Evolutionary conservation across 2,888 invertebrate genomes (phyloP).

Genomic region (Dryobotodes eremita): DNA sequence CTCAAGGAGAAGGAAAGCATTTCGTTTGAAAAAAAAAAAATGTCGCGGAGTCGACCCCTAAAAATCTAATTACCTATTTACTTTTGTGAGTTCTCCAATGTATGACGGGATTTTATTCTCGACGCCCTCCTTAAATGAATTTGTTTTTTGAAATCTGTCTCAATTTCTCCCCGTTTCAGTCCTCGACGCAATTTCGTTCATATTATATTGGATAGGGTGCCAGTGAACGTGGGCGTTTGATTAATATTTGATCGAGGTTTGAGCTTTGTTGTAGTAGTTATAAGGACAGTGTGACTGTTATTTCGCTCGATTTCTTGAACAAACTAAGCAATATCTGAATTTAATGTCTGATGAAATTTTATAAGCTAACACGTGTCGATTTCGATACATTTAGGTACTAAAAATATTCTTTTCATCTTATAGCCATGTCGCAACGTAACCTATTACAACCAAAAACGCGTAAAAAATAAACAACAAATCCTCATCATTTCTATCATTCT

Average conservation of each 20-base stretch:
- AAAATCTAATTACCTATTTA: constrained; percentile 73
- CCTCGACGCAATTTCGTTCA: constrained; percentile 79
- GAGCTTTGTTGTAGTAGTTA: constrained; percentile 43
- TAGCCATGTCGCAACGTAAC: neutral
- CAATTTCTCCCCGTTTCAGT: constrained; percentile 79
- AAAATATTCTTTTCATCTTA: neutral
- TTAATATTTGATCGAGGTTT: constrained; percentile 60
- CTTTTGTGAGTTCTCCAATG: constrained; percentile 72
- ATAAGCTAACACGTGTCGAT: neutral
- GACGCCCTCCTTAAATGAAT: constrained; percentile 79
- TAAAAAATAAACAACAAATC: neutral
- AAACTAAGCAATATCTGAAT: neutral
- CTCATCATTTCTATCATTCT: neutral
- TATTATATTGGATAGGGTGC: constrained; percentile 74
- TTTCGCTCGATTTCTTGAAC: neutral
- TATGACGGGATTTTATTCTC: constrained; percentile 81
- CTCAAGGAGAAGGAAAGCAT: constrained; percentile 50
- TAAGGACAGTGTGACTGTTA: constrained; percentile 2
- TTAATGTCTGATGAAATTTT: neutral
- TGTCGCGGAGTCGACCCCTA: constrained; percentile 62
- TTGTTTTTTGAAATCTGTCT: constrained; percentile 82
- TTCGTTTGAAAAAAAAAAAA: constrained; percentile 54
- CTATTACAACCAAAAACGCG: neutral
- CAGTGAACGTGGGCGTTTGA: constrained; percentile 59
- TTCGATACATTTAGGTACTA: too few relatives aligned